Base-by-base conservation (phyloP, 2,113 vertebrate species). In the Typhlomys cinereus region DNA sequence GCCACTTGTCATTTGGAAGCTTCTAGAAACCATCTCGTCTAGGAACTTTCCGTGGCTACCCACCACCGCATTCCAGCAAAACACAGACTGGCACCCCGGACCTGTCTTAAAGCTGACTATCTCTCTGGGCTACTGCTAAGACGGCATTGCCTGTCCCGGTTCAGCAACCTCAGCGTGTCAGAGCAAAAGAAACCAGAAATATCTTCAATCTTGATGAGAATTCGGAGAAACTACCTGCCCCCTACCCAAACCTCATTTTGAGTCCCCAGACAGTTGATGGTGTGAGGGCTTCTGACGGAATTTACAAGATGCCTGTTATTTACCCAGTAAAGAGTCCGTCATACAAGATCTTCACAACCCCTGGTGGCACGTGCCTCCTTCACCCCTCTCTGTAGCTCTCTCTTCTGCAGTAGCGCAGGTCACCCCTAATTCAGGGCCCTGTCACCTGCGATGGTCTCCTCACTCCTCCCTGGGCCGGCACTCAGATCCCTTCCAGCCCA, bases 361-460 rank as follows among this genome's bases (percentile, higher is more conserved):
- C n/a, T n/a, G n/a, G n/a, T n/a, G n/a, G n/a, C n/a, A n/a, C n/a
- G n/a, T 4, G 3, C 18, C 13, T 73, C 81, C 69, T 69, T 12
- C 14, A 3, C 0, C 1, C 17, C n/a, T 52, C 21, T 64, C 21
- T 4, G 7, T 15, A 17, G 31, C 0, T 6, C 11, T 59, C 88
- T 27, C 31, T 23, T 52, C 76, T 3, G 12, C 18, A 1, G 41
- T 3, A 18, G 25, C 31, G n/a, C 70, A 57, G 62, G 20, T n/a
- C 15, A n/a, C 36, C 13, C 0, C 39, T 31, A 13, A 0, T 4
- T 64, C 89, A 39, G 23, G n/a, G 36, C 44, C 20, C 0, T 31
- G 52, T 66, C 74, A 4, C 0, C n/a, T 2, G 39, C 31, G 1
- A 7, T n/a, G 59, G n/a, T 9, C 27, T 20, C 61, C 31, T 12